phyloP scores from a whole-genome alignment of 2,888 invertebrate species.

The Tenthredo amoena region DNA sequence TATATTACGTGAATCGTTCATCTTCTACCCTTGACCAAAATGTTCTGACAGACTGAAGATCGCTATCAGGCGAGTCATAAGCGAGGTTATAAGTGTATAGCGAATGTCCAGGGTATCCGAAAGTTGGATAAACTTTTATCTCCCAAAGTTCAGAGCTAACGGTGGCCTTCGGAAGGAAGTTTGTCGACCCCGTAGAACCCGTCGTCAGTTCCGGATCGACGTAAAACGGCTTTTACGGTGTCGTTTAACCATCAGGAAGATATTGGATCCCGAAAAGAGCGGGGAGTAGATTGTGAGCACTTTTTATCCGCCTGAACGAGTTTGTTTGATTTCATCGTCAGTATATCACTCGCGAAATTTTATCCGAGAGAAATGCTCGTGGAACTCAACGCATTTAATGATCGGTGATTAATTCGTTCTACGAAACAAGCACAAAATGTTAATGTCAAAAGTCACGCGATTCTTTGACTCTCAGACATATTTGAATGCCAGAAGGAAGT shows the following conservation, averaged over 20 bases:
- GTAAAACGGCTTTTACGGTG: conserved; percentile 36
- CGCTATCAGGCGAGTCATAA: background rate
- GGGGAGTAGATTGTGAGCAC: background rate
- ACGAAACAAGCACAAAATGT: background rate
- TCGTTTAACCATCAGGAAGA: conserved; percentile 36
- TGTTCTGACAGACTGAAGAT: background rate
- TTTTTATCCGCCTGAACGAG: background rate
- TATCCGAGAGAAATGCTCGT: background rate
- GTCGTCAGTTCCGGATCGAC: conserved; percentile 30
- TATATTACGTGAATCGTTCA: background rate
- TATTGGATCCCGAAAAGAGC: conserved; percentile 12
- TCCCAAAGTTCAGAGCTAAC: conserved; percentile 12
- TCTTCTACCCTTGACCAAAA: background rate
- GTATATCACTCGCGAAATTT: background rate
- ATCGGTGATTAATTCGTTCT: background rate
- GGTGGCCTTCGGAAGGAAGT: conserved; percentile 1
- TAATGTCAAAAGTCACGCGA: conserved; percentile 7
- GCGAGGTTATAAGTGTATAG: background rate
- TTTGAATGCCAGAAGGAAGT: background rate
- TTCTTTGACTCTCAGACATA: background rate
- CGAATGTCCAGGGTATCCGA: background rate
- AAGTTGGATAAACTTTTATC: conserved; percentile 15
- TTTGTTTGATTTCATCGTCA: conserved; percentile 9
- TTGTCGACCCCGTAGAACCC: background rate
- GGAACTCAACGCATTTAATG: background rate